phyloP scores from a whole-genome alignment of 2,797 vertebrate genomes.

The Pogoniulus pusillus region DNA sequence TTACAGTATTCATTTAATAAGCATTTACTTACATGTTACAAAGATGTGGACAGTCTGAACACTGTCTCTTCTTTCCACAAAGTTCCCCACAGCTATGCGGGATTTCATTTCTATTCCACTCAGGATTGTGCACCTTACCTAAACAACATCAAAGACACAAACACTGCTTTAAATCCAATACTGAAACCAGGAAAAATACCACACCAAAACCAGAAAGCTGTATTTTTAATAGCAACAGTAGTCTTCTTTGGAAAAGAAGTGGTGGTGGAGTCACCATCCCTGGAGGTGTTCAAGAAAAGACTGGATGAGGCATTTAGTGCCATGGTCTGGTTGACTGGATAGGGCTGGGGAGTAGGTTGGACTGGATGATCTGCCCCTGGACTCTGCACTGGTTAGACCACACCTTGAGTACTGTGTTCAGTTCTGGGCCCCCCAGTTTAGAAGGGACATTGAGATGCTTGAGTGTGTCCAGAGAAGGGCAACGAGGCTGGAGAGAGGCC shows the following conservation, averaged over 20 bases:
- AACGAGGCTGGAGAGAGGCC: too few species aligned
- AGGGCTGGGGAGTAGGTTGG: too few species aligned
- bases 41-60: slow-evolving; percentile 90
- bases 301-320: too few species aligned
- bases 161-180: neutral
- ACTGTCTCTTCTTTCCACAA: slow-evolving; percentile 93
- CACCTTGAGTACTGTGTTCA: too few species aligned
- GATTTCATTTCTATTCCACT: slow-evolving; percentile 97
- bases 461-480: too few species aligned
- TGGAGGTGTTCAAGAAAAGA: too few species aligned
- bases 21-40: slow-evolving; percentile 93
- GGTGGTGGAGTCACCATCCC: too few species aligned
- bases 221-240: neutral
- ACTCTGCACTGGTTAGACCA: too few species aligned
- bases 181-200: neutral
- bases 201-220: neutral
- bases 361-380: too few species aligned
- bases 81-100: slow-evolving; percentile 98
- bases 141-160: slow-evolving; percentile 38
- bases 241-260: neutral
- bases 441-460: too few species aligned
- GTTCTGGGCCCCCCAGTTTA: too few species aligned
- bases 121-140: slow-evolving; percentile 96
- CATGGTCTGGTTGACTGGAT: too few species aligned
- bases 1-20: neutral